Evolutionary conservation across 2,888 invertebrate species (phyloP).

Genomic region (Chelonus formosanus): DNA sequence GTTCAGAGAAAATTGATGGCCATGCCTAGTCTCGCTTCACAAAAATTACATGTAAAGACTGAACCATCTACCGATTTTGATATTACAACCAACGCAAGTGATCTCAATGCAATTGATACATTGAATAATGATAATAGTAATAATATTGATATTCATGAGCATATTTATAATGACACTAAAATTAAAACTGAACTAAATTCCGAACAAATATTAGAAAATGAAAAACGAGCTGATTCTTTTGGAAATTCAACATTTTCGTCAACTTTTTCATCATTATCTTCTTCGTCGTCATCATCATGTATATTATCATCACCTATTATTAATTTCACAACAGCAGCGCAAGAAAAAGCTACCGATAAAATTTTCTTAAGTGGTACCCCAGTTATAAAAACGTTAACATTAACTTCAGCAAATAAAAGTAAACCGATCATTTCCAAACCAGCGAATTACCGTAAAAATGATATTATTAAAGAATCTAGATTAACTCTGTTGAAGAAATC

Average conservation of each 20-base stretch:
- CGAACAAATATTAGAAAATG: too few relatives aligned
- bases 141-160: too few relatives aligned
- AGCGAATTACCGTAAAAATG: slow-evolving; percentile 42
- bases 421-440: slow-evolving; percentile 39
- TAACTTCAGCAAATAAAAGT: slow-evolving; percentile 36
- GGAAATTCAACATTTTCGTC: too few relatives aligned
- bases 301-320: too few relatives aligned
- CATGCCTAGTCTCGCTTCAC: slow-evolving; percentile 49
- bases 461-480: slow-evolving; percentile 50
- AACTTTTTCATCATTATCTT: too few relatives aligned
- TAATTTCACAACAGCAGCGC: too few relatives aligned
- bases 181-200: slow-evolving; percentile 1
- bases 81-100: not conserved
- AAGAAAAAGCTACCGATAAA: too few relatives aligned
- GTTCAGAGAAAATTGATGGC: slow-evolving; percentile 56
- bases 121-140: not conserved
- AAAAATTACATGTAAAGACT: slow-evolving; percentile 33
- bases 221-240: too few relatives aligned
- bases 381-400: slow-evolving; percentile 27
- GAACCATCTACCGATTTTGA: slow-evolving; percentile 1
- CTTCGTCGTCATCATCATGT: too few relatives aligned
- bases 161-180: not conserved
- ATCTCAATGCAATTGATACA: not conserved
- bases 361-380: too few relatives aligned
- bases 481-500: slow-evolving; percentile 47